Evolutionary conservation across 2,797 vertebrate species (phyloP), one percentile per base, ranked within the genome.

Genomic region (Paramormyrops hopkinsi): DNA sequence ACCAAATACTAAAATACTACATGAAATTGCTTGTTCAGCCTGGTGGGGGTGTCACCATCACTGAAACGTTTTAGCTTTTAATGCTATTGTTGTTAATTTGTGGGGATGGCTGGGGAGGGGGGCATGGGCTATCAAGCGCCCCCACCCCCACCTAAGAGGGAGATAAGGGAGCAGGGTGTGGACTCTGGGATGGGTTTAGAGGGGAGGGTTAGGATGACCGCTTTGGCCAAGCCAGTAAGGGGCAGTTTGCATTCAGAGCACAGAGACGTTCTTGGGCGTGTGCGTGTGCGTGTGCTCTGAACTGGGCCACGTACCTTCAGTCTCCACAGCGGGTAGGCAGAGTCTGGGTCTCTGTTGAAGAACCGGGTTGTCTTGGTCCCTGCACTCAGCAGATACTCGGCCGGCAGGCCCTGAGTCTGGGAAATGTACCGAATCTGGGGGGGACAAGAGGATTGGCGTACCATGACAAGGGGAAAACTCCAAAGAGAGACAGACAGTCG

Each of bases 281-380:
- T 84, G 76, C 73, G 14, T 29, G 33, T 84, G 76, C 33, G 1
- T 25, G 33, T 44, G 37, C 65, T n/a, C 73, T 41, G 73, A 41
- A 41, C 14, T 44, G 50, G 2, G 19, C 76, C 25, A 17, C 48
- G 56, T 96, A 99, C 99, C 98, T 99, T 99, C 50, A 99, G 95
- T 94, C 98, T 98, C 99, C 99, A 99, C 91, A 99, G 96, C 83
- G 99, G 99, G 92, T 99, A 99, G 0, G 98, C 97, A 46, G 98
- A 99, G 92, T 99, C 99, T 0, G 97, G 96, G 93, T 99, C 99
- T 95, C 98, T 97, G 96, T 99, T 99, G 96, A 99, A 99, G 96
- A 99, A 99, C 94, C 99, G 96, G 4, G 98, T 98, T 76, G 99
- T 99, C 96, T 99, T 99, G n/a, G 99, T 99, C 91, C 99, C 99